Base-by-base conservation (phyloP, 2,113 vertebrate genomes). In the Mastomys coucha region DNA sequence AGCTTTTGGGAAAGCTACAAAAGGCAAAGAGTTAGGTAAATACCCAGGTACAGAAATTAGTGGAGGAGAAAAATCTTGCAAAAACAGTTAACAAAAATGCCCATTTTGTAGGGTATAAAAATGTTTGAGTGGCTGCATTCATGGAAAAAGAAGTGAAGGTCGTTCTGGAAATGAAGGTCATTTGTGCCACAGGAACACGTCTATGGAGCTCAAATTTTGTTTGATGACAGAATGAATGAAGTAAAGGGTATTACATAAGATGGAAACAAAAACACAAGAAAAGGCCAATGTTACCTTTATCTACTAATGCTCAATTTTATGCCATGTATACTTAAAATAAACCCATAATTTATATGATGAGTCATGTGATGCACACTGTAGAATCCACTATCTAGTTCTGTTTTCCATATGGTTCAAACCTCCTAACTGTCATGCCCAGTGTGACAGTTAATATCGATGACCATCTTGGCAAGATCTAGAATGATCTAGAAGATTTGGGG, bases 201-300 rank as follows among this genome's bases (percentile, higher is more conserved):
- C 5, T 1, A 13, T 33, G 51, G 73, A 96, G 20, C 19, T 65
- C 45, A 39, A 84, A 17, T 31, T 53, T 33, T 60, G 60, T n/a
- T 76, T 24, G 36, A 4, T 49, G 36, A 19, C 36, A 36, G 36
- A 56, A 39, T 1, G 7, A 88, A 26, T 72, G 19, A 51, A 14
- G 16, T 33, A 8, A 53, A n/a, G 36, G 11, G 10, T 0, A 3
- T 2, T 36, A 1, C 6, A 45, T 8, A n/a, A 7, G 1, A 19
- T 17, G 1, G 28, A 51, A 86, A 49, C 20, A 92, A 80, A 63
- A 9, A 76, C 4, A 4, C 13, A 51, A 70, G 39, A 65, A 70
- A 56, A 45, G 12, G 16, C 4, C 56, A 65, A 4, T 4, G 65
- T 36, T 36, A n/a, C 49, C 12, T 10, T 22, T 0, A 26, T 14